Percentiles rank a stretch among this genome's conserved stretches.
Evolutionary conservation across 2,113 vertebrate genomes (phyloP).

Genomic region (Macquaria ambigua): DNA sequence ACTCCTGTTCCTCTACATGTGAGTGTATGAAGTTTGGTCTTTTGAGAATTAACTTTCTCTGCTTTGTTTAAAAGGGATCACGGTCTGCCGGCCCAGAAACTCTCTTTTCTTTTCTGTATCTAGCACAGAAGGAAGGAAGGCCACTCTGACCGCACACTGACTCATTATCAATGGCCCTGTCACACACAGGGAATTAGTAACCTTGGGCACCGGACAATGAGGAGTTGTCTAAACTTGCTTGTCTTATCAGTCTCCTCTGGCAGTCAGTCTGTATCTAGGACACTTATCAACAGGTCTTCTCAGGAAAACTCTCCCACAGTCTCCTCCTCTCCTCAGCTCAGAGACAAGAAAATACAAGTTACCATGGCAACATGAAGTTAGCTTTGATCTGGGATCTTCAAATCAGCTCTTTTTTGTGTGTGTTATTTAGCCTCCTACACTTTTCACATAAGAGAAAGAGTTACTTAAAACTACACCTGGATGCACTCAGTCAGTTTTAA

Average conservation of each 20-base stretch:
- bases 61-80: not conserved
- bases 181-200: slow-evolving; percentile 78
- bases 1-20: not conserved
- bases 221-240: slow-evolving; percentile 68
- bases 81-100: not conserved
- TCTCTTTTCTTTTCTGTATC: slow-evolving; percentile 34
- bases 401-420: not conserved
- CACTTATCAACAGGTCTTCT: slow-evolving; percentile 65
- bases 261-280: slow-evolving; percentile 49
- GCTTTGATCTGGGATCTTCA: slow-evolving; percentile 18
- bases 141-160: slow-evolving; percentile 56
- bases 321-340: slow-evolving; percentile 23
- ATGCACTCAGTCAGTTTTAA: slow-evolving; percentile 17
- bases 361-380: slow-evolving; percentile 9
- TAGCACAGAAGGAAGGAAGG: slow-evolving; percentile 43
- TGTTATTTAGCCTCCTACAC: not conserved
- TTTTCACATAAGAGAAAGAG: slow-evolving; percentile 2
- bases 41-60: not conserved
- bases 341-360: slow-evolving; percentile 22
- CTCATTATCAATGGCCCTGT: slow-evolving; percentile 70
- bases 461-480: slow-evolving; percentile 18
- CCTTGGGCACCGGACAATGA: slow-evolving; percentile 80
- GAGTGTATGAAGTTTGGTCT: not conserved
- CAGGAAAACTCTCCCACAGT: slow-evolving; percentile 66
- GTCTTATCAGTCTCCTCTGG: slow-evolving; percentile 65